phyloP scores from a whole-genome alignment of 2,113 vertebrate genomes.

The Gasterosteus aculeatus region DNA sequence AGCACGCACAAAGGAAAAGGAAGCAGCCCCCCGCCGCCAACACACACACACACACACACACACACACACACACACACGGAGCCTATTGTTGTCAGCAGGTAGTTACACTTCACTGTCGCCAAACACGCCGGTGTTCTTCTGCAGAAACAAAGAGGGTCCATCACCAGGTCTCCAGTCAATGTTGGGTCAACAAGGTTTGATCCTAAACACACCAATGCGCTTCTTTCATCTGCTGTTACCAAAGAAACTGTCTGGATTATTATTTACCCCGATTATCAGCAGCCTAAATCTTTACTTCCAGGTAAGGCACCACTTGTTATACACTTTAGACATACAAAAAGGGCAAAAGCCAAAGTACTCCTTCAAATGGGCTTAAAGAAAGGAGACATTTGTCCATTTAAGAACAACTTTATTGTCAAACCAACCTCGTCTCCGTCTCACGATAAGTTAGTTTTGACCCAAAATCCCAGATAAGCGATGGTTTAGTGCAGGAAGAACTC shows the following conservation, averaged over 20 bases:
- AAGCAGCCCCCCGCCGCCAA: background rate
- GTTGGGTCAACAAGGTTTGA: background rate
- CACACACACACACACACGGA: constrained; percentile 9
- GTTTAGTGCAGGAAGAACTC: background rate
- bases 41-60: too few species aligned
- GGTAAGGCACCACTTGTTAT: background rate
- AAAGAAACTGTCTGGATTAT: background rate
- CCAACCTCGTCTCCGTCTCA: background rate
- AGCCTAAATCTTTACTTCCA: background rate
- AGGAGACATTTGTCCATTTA: background rate
- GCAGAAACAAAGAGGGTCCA: background rate
- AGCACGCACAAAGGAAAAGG: constrained; percentile 43
- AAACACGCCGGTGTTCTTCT: background rate
- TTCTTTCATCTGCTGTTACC: background rate
- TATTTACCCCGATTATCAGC: background rate
- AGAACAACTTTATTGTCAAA: constrained; percentile 2
- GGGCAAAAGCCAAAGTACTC: background rate
- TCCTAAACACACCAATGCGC: background rate
- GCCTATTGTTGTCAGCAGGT: constrained; percentile 25
- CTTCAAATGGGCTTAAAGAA: background rate
- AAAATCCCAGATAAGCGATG: background rate
- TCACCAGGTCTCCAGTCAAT: background rate
- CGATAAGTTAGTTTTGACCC: background rate
- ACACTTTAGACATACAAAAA: background rate
- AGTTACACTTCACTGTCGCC: background rate